Evolutionary conservation across 1,140 invertebrate genomes (phyloP), one percentile per base, ranked within the genome.

Genomic region (Atta cephalotes): DNA sequence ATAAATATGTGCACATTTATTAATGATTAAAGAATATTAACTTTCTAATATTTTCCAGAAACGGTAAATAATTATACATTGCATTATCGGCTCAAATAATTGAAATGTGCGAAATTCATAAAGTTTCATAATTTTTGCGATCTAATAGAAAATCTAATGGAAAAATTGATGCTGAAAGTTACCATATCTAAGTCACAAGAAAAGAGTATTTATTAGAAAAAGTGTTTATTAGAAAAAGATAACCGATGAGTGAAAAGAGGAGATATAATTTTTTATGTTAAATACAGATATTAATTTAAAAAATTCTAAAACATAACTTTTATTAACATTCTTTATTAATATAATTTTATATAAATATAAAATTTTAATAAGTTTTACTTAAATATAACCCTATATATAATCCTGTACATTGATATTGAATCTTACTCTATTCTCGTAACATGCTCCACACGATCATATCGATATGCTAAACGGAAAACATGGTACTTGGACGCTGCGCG

Each of bases 1-100:
- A 76, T 39, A 76, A 58, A 60, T 60, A 45, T 6, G 56, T 7
- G 2, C n/a, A 39, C n/a, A 10, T 45, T 21, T n/a, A 39, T 58
- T 35, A 58, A 58, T 39, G 3, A 58, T 58, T 58, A 58, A 39
- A 25, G 2, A 77, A 77, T 62, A 62, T 45, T 62, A 3, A 77
- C 14, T 21, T 2, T 21, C 12, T 2, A 25, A 45, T 62, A 77
- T 77, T 77, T 39, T 60, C 14, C 51, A 31, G 25, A 35, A 62
- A 25, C 4, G 0, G 0, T 45, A 14, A 45, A 77, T 62, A 12
- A 10, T 16, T 39, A 77, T 62, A 62, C 35, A 25, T 39, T 21
- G 9, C 74, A 25, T 58, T 21, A 18, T 3, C 21, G 2, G 14
- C 0, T 4, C 14, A 16, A 60, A 76, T 76, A 4, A 76, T 16